These are phyloP conservation scores for Antrozous pallidus DNA, from an alignment of 2,797 vertebrate genomes.

Conservation along the genomic window DNA sequence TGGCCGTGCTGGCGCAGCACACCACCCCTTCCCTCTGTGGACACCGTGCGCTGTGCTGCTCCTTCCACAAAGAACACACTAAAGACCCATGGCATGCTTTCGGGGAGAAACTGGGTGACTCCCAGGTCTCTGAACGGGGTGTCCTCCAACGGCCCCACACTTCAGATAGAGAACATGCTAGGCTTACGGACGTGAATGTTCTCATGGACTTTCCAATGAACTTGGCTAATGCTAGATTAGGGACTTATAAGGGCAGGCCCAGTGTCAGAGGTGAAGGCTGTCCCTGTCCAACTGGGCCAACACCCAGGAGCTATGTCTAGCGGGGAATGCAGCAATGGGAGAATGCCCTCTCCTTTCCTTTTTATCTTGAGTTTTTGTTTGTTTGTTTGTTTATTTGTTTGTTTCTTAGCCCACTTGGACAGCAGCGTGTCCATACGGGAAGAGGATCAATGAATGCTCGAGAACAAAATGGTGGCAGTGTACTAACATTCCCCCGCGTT, in stretches of 20 bases:
- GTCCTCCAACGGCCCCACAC: no score
- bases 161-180: neutral
- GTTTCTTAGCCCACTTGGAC: neutral
- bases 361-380: neutral
- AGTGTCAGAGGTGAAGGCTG: neutral
- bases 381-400: no score
- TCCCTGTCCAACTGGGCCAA: neutral
- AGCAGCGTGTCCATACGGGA: neutral
- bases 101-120: neutral
- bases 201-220: no score
- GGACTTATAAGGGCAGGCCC: neutral
- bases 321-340: neutral
- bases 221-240: neutral
- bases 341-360: neutral
- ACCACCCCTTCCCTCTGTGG: neutral
- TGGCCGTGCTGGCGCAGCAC: no score
- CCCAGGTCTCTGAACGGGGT: no score
- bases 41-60: neutral
- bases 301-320: neutral
- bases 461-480: neutral
- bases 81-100: neutral
- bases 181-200: neutral
- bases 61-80: neutral
- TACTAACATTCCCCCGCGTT: neutral
- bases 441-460: neutral